phyloP scores from a whole-genome alignment of 2,888 invertebrate genomes.

The Mamestra brassicae region DNA sequence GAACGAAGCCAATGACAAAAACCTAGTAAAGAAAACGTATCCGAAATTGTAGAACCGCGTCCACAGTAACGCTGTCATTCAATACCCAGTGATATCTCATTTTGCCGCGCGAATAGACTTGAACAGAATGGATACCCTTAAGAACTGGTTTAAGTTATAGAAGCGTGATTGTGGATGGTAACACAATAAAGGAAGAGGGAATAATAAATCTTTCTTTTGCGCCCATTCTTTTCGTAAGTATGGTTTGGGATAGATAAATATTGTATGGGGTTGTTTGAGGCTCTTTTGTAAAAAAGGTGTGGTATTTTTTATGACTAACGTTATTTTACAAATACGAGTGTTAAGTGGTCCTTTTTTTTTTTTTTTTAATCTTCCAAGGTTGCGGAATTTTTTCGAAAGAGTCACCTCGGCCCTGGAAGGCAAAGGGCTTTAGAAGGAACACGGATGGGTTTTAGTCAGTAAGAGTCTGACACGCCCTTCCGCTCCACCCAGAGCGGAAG shows the following conservation, averaged over 20 bases:
- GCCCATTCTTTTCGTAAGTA: constrained; percentile 20
- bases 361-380: too few species aligned
- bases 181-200: constrained; percentile 13
- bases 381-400: too few species aligned
- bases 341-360: too few species aligned
- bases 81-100: constrained; percentile 89
- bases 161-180: constrained; percentile 29
- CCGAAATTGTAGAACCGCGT: constrained; percentile 71
- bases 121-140: constrained; percentile 80
- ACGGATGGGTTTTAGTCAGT: too few species aligned
- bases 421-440: too few species aligned
- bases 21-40: constrained; percentile 37
- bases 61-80: constrained; percentile 84
- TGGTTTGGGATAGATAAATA: constrained; percentile 23
- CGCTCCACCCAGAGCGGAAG: too few species aligned
- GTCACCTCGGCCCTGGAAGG: too few species aligned
- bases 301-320: neutral
- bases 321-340: neutral
- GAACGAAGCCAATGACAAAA: neutral
- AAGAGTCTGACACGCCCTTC: too few species aligned
- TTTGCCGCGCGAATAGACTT: constrained; percentile 84
- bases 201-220: constrained; percentile 22
- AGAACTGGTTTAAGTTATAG: constrained; percentile 70
- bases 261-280: neutral
- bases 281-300: neutral